Percentiles rank a stretch among this genome's conserved stretches.
Conservation (phyloP, 2,888 invertebrate genomes). For the Strigamia crassipes region DNA sequence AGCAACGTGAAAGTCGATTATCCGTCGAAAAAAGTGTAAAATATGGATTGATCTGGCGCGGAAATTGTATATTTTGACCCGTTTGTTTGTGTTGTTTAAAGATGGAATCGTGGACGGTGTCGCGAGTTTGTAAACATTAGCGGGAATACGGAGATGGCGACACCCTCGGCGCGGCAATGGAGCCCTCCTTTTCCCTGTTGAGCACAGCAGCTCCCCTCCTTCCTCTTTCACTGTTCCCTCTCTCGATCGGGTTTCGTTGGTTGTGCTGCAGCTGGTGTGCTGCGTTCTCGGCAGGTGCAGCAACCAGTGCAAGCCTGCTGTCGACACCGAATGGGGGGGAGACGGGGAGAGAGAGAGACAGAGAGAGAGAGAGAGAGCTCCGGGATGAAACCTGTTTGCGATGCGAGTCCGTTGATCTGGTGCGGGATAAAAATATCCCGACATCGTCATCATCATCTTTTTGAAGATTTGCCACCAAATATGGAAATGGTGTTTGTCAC, state of each 20-base stretch:
- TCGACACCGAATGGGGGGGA: not conserved
- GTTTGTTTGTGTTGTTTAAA: not conserved
- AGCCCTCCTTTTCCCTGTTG: constrained; percentile 43
- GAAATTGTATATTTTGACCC: not conserved
- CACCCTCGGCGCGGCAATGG: constrained; percentile 41
- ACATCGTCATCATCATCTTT: constrained; percentile 22
- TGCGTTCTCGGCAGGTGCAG: constrained; percentile 38
- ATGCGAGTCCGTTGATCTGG: constrained; percentile 42
- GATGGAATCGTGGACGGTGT: not conserved
- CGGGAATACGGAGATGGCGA: not conserved
- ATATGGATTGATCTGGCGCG: not conserved
- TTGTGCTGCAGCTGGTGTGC: constrained; percentile 31
- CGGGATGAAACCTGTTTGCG: constrained; percentile 44
- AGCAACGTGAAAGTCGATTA: not conserved
- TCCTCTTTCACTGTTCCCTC: constrained; percentile 29
- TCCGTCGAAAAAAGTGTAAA: not conserved
- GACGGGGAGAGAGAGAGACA: not conserved
- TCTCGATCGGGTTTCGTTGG: constrained; percentile 26
- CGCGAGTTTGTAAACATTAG: constrained; percentile 32
- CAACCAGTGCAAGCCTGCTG: constrained; percentile 38
- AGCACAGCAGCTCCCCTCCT: not conserved
- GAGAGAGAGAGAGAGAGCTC: not conserved
- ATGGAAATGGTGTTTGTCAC: constrained; percentile 29
- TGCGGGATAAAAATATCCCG: not conserved
- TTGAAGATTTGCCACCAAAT: constrained; percentile 40